Evolutionary conservation across 2,113 vertebrate species (phyloP).

Genomic region (Grallaria varia): DNA sequence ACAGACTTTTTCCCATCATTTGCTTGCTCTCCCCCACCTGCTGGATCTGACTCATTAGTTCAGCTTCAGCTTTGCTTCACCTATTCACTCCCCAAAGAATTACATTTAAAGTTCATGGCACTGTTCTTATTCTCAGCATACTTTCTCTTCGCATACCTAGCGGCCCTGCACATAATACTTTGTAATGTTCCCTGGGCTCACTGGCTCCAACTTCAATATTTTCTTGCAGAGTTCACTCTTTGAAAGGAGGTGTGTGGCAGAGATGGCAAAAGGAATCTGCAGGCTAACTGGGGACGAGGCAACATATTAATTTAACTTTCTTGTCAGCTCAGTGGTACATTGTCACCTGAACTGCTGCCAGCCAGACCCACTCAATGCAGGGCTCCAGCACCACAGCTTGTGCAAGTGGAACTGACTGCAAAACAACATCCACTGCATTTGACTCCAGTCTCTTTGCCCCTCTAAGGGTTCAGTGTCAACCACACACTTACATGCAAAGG

Average conservation of each 20-base stretch:
- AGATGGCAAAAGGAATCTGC: neutral
- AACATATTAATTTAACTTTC: neutral
- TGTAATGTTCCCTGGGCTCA: neutral
- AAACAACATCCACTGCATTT: neutral
- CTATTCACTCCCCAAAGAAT: constrained; percentile 25
- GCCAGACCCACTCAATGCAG: neutral
- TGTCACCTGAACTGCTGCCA: neutral
- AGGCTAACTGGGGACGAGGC: neutral
- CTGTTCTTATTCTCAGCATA: neutral
- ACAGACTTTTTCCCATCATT: constrained; percentile 31
- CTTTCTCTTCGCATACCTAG: neutral
- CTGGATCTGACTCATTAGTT: constrained; percentile 26
- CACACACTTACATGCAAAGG: neutral
- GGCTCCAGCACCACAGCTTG: neutral
- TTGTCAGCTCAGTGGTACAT: neutral
- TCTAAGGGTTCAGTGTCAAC: neutral
- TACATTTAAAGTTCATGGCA: constrained; percentile 34
- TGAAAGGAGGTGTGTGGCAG: neutral
- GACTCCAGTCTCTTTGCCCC: neutral
- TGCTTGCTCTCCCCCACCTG: constrained; percentile 13
- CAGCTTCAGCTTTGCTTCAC: constrained; percentile 23
- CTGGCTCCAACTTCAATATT: neutral
- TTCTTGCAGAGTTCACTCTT: neutral
- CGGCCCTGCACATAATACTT: neutral
- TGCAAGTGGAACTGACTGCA: neutral